These are phyloP conservation scores for Xenopus laevis DNA, from an alignment of 2,113 vertebrate genomes.

Conservation along the genomic window DNA sequence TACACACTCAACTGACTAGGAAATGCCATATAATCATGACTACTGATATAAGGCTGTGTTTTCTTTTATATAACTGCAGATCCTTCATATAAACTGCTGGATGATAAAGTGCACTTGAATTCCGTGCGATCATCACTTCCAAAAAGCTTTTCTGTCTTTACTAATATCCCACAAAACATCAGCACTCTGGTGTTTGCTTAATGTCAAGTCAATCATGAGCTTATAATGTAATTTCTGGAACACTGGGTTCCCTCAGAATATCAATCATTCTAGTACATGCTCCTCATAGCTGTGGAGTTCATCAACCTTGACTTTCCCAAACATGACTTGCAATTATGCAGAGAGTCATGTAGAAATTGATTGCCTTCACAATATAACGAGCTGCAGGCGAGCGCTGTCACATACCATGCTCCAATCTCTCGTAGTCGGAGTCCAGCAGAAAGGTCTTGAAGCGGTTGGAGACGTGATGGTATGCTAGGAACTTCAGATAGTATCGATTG, in stretches of 20 bases:
- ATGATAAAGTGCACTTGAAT: no score
- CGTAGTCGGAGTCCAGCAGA: constrained; percentile 96
- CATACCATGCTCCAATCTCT: constrained; percentile 93
- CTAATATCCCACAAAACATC: no score
- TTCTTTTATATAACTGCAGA: no score
- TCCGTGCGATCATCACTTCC: no score
- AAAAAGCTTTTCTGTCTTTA: no score
- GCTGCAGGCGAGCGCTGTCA: constrained; percentile 18
- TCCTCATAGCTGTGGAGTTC: constrained; percentile 15
- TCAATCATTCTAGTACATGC: background rate
- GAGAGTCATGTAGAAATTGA: background rate
- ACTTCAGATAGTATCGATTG: constrained; percentile 96
- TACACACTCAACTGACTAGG: no score
- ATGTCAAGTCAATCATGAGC: no score
- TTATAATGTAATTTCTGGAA: no score
- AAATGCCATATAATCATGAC: no score
- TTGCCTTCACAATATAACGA: background rate
- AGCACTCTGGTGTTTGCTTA: no score
- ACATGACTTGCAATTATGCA: constrained; percentile 12
- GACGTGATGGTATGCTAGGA: constrained; percentile 94
- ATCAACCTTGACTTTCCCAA: constrained; percentile 18
- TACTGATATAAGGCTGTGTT: no score
- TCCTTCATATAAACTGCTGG: no score
- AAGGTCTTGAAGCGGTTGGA: constrained; percentile 98
- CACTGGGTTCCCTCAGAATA: background rate